Evolutionary conservation across 2,113 vertebrate species (phyloP).

Genomic region (Lagopus muta): DNA sequence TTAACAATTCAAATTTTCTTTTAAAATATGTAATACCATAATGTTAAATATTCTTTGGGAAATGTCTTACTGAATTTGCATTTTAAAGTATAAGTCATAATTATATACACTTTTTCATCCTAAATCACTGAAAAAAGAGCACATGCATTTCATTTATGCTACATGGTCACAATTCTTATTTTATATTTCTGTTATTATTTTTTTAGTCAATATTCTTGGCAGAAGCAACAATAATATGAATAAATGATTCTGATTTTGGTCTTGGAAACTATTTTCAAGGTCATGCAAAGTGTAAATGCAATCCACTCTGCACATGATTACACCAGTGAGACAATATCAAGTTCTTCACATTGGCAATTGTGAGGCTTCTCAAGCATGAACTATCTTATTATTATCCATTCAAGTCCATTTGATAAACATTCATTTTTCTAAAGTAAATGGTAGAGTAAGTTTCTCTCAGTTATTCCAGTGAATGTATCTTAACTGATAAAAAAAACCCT

Average conservation of each 20-base stretch:
- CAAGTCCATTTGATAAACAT: conserved; percentile 59
- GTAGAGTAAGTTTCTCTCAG: background rate
- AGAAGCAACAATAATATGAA: background rate
- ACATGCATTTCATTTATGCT: background rate
- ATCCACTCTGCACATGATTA: background rate
- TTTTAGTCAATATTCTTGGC: background rate
- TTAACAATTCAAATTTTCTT: background rate
- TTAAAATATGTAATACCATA: background rate
- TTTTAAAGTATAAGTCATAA: background rate
- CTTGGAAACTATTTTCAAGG: conserved; percentile 66
- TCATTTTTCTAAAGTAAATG: conserved; percentile 29
- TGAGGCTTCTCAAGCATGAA: conserved; percentile 76
- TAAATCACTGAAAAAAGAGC: background rate
- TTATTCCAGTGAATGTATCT: background rate
- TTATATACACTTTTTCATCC: background rate
- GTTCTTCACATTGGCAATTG: conserved; percentile 15
- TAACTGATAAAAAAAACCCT: conserved; percentile 36
- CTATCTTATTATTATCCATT: conserved; percentile 72
- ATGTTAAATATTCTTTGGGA: background rate
- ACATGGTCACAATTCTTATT: background rate
- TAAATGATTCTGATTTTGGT: background rate
- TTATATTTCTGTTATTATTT: background rate
- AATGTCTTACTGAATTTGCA: background rate
- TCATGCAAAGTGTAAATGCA: conserved; percentile 34
- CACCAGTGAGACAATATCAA: conserved; percentile 36